phyloP scores from a whole-genome alignment of 2,888 invertebrate species.

The Apamea anceps region DNA sequence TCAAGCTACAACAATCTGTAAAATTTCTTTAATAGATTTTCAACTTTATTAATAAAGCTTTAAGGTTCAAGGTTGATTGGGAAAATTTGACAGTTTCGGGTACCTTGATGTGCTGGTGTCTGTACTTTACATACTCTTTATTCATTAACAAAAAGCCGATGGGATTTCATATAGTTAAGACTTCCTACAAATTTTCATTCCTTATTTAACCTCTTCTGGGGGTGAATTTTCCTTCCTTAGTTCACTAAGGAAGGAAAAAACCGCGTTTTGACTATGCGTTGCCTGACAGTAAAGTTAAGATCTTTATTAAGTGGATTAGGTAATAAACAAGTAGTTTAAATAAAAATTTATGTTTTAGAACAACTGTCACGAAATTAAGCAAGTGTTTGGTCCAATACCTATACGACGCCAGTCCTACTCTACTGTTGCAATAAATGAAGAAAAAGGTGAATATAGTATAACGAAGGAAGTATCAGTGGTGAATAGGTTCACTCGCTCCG shows the following conservation, averaged over 20 bases:
- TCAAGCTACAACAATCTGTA: no score
- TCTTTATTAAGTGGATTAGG: neutral
- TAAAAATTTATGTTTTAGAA: slow-evolving; percentile 41
- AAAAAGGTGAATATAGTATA: slow-evolving; percentile 3
- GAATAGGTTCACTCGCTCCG: slow-evolving; percentile 33
- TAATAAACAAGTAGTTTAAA: neutral
- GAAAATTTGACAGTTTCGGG: no score
- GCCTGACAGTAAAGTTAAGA: neutral
- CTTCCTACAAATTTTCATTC: no score
- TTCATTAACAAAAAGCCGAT: neutral
- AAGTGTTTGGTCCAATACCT: slow-evolving; percentile 21
- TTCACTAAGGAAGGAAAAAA: no score
- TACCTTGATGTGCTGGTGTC: no score
- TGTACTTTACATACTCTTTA: no score
- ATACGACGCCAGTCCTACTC: slow-evolving; percentile 40
- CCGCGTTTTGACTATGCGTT: neutral
- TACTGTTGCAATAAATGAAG: slow-evolving; percentile 40
- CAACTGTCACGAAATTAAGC: slow-evolving; percentile 21
- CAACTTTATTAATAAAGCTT: no score
- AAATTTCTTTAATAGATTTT: no score
- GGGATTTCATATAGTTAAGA: neutral
- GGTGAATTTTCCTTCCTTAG: neutral
- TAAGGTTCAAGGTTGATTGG: no score
- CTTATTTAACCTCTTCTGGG: neutral
- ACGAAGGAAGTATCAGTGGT: slow-evolving; percentile 34